Percentiles rank a stretch among this genome's conserved stretches.
phyloP scores from a whole-genome alignment of 2,797 vertebrate species.

The Pseudochirops corinnae region DNA sequence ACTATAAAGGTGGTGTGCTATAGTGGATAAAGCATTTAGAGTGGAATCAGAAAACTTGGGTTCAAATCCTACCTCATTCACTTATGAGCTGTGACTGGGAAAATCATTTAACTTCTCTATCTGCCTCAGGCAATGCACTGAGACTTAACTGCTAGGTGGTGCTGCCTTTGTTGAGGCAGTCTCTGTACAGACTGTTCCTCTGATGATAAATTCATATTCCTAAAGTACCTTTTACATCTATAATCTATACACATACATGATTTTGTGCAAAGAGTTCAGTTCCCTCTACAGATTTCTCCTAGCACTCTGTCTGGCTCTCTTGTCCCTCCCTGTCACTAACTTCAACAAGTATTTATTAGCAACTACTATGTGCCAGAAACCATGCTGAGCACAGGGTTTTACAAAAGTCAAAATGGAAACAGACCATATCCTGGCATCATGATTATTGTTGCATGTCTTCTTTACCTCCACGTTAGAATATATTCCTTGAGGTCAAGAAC shows the following conservation, averaged over 20 bases:
- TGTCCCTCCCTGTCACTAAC: neutral
- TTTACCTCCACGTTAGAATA: neutral
- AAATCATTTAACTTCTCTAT: neutral
- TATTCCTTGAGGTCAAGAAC: neutral
- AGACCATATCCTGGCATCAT: neutral
- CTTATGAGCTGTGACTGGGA: neutral
- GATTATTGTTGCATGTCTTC: neutral
- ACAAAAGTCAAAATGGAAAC: neutral
- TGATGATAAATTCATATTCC: neutral
- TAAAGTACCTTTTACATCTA: neutral
- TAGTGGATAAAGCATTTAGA: neutral
- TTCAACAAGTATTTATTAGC: neutral
- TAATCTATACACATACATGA: neutral
- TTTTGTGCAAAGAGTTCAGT: neutral
- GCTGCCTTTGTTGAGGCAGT: neutral
- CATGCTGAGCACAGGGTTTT: neutral
- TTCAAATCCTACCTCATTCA: neutral
- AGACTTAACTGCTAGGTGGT: neutral
- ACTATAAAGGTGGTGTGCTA: neutral
- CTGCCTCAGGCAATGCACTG: neutral
- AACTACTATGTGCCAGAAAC: neutral
- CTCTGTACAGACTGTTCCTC: too few species aligned
- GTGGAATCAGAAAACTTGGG: neutral
- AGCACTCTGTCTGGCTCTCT: neutral
- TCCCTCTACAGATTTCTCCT: neutral